Conservation (phyloP, 2,113 vertebrate genomes). For the Gila orcuttii region DNA sequence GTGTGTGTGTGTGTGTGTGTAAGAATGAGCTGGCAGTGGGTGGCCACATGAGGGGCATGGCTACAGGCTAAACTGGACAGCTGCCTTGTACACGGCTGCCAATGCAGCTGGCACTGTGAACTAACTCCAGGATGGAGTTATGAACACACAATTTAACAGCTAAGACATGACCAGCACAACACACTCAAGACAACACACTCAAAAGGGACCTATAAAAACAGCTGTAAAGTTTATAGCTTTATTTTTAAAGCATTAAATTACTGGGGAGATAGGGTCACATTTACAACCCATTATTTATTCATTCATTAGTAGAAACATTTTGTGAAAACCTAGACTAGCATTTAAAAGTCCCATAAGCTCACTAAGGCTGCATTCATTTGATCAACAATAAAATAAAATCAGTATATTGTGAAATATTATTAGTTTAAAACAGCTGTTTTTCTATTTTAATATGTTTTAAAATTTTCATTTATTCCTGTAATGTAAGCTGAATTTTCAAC, state of each 20-base stretch:
- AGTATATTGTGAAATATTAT: not conserved
- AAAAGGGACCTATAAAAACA: not conserved
- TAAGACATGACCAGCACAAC: not conserved
- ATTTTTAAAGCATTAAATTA: not conserved
- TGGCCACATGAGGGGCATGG: conserved; percentile 9
- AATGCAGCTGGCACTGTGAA: conserved; percentile 28
- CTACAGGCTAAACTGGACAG: conserved; percentile 30
- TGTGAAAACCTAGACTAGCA: not conserved
- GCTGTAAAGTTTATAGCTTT: not conserved
- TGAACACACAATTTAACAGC: conserved; percentile 32
- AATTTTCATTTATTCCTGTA: not conserved
- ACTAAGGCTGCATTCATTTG: not conserved
- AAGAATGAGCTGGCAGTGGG: conserved; percentile 15
- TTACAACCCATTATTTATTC: not conserved
- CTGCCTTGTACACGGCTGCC: conserved; percentile 11
- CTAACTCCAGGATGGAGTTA: conserved; percentile 15
- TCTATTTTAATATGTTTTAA: not conserved
- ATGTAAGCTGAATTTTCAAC: not conserved
- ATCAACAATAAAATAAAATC: not conserved
- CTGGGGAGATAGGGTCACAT: not conserved
- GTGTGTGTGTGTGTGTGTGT: not conserved
- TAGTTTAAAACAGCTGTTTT: not conserved
- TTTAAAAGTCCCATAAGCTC: not conserved
- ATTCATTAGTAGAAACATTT: not conserved
- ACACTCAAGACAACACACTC: not conserved